Evolutionary conservation across 2,113 vertebrate genomes (phyloP), one percentile per base, ranked within the genome.

Genomic region (Zosterops hypoxanthus): DNA sequence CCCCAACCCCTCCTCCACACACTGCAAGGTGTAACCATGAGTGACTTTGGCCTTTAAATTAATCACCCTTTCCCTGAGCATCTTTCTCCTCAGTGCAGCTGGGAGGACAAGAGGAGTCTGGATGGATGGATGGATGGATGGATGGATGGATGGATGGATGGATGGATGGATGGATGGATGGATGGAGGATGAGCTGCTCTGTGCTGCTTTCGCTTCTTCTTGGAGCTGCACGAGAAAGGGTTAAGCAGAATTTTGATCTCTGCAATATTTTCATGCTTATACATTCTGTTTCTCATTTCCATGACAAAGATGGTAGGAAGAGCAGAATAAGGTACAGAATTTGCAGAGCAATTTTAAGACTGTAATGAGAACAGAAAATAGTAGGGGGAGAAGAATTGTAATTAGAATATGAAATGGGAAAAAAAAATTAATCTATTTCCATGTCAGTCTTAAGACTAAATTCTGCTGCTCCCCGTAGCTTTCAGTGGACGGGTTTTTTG

Each of bases 231-330:
- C 64, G 0, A 15, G 96, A 98, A 98, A 97, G 97, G 97, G 98
- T 98, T 98, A 98, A 95, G 91, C 70, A 81, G 93, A 86, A 97
- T 96, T 97, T 97, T 77, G 76, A 92, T 97, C 94, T 97, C 89
- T 93, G 97, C 86, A 96, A 94, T 98, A 98, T 94, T 93, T 98
- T 97, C 94, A 73, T 97, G 97, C 97, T 98, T 98, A 96, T 97
- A 97, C 95, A 97, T 97, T 98, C 97, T 96, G 96, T 95, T 98
- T 97, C 98, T 98, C 97, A 98, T 98, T 98, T 98, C 98, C 98
- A 98, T 98, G 98, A 98, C 97, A 98, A 98, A 98, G 98, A 97
- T 97, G 97, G 96, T 97, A 97, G 96, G 97, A 97, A 98, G 97
- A 97, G 97, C 94, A 98, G 97, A 98, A 97, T 98, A 97, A 97